phyloP scores from a whole-genome alignment of 2,797 vertebrate genomes.

The Chrysolophus pictus region DNA sequence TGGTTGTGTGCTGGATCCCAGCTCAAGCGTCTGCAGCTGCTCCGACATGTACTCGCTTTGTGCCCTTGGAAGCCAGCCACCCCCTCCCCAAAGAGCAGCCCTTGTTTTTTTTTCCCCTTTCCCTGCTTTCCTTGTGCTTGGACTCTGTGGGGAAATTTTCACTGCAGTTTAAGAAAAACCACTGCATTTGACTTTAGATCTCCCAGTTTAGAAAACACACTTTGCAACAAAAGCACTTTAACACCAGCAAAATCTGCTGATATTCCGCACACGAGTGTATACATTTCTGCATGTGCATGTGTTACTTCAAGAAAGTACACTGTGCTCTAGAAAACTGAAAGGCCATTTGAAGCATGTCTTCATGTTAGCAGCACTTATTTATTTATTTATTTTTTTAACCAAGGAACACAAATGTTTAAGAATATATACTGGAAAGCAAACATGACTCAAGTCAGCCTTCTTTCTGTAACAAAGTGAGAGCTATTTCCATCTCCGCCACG shows the following conservation, averaged over 20 bases:
- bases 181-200: not conserved
- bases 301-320: not conserved
- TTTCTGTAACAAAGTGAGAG: constrained; percentile 15
- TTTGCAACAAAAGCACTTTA: not conserved
- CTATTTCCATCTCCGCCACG: constrained; percentile 21
- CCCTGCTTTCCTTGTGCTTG: not conserved
- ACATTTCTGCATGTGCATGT: fast-evolving
- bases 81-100: not conserved
- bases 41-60: constrained; percentile 46
- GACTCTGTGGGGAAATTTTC: not conserved
- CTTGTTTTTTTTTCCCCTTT: not conserved
- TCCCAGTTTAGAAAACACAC: not conserved
- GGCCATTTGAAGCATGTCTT: constrained; percentile 25
- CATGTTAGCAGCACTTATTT: constrained; percentile 7
- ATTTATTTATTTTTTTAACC: not conserved
- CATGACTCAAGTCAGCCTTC: not conserved
- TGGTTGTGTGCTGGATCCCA: constrained; percentile 4
- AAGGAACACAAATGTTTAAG: not conserved
- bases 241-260: not conserved
- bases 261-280: fast-evolving
- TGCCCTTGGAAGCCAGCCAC: constrained; percentile 44
- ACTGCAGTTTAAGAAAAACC: not conserved
- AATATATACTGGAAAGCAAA: not conserved
- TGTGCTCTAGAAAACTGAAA: constrained; percentile 47
- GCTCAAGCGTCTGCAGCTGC: constrained; percentile 57